Evolutionary conservation across 2,888 invertebrate genomes (phyloP).

Genomic region (Acleris sparsana): DNA sequence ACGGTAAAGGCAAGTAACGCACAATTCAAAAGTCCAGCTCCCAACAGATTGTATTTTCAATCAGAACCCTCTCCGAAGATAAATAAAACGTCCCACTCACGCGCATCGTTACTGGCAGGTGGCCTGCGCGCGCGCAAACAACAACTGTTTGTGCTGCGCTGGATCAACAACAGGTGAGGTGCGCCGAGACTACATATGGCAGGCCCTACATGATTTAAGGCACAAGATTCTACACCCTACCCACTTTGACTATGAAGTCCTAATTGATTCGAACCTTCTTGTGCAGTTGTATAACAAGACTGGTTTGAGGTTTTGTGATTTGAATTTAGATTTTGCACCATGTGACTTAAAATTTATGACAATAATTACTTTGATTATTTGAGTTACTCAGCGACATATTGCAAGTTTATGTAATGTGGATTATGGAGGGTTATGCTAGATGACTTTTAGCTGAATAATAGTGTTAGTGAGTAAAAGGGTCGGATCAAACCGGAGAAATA

Average conservation of each 20-base stretch:
- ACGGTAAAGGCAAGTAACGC: not conserved
- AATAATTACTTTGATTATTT: not conserved
- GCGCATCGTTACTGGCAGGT: constrained; percentile 33
- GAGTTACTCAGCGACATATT: not conserved
- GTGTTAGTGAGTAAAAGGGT: too few species aligned
- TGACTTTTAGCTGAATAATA: not conserved
- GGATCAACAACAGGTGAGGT: constrained; percentile 31
- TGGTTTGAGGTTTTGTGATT: too few species aligned
- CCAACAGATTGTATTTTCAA: not conserved
- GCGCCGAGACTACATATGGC: constrained; percentile 24
- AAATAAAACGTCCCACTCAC: constrained; percentile 19
- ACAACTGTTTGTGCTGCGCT: constrained; percentile 35
- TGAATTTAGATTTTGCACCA: not conserved
- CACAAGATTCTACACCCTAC: too few species aligned
- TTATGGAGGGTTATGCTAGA: not conserved
- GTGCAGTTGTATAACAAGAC: too few species aligned
- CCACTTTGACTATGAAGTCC: too few species aligned
- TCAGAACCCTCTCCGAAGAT: constrained; percentile 10
- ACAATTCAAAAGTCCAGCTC: not conserved
- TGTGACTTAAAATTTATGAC: not conserved
- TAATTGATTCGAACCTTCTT: too few species aligned
- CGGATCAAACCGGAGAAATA: too few species aligned
- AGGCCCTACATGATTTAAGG: not conserved
- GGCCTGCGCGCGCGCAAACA: constrained; percentile 38
- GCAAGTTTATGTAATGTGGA: not conserved